Evolutionary conservation across 2,113 vertebrate species (phyloP).

Genomic region (rabbit (Oryctolagus cuniculus)): mOryCun1.1 NC_091432.1:75510501-75511000

Average conservation of each 20-base stretch:
- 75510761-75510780: conserved; percentile 7
- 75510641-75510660: neutral
- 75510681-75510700: neutral
- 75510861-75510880: conserved; percentile 2
- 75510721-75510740: neutral
- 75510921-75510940: conserved; percentile 47
- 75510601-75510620: neutral
- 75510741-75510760: neutral
- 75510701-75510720: conserved; percentile 18
- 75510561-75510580: too few species aligned
- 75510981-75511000: neutral
- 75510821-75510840: neutral
- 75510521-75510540: too few species aligned
- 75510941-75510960: conserved; percentile 39
- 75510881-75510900: conserved; percentile 55
- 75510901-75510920: neutral
- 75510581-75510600: too few species aligned
- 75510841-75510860: neutral
- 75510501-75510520: too few species aligned
- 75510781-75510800: neutral
- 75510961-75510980: neutral
- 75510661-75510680: neutral
- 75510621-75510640: neutral
- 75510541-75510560: too few species aligned
- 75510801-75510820: neutral